Conservation (phyloP, 2,888 invertebrate genomes). For the Trichacis sp. region DNA sequence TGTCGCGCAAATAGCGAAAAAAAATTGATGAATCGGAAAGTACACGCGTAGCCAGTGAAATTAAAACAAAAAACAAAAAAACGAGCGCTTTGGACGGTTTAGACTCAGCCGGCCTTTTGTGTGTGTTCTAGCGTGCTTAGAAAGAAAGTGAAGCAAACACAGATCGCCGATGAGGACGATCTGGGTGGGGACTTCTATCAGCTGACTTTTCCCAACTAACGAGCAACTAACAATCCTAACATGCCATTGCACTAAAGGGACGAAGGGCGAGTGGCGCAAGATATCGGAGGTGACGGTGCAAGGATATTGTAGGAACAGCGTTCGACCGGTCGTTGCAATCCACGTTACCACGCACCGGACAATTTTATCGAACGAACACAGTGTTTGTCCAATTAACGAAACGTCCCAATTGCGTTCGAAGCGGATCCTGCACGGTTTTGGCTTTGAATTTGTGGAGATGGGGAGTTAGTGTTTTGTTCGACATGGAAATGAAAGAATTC, state of each 20-base stretch:
- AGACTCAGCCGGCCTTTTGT: conserved; percentile 59
- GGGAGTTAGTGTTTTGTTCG: too few species aligned
- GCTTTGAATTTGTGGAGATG: too few species aligned
- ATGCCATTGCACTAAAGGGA: conserved; percentile 2
- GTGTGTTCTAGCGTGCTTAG: conserved; percentile 67
- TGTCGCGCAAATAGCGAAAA: conserved; percentile 10
- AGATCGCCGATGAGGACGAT: conserved; percentile 64
- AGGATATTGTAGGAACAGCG: neutral
- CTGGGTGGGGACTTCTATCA: conserved; percentile 67
- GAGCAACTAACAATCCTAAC: conserved; percentile 51
- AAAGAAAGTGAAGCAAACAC: conserved; percentile 66
- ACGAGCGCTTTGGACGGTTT: too few species aligned
- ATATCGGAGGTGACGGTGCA: neutral
- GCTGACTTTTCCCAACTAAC: conserved; percentile 67
- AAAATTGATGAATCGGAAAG: too few species aligned
- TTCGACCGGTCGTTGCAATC: neutral
- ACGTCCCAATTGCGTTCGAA: too few species aligned
- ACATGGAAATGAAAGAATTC: too few species aligned
- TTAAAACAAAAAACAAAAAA: too few species aligned
- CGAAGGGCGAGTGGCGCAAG: conserved; percentile 10
- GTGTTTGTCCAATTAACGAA: too few species aligned
- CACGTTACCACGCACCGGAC: too few species aligned
- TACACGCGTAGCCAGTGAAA: neutral
- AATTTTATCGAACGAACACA: too few species aligned
- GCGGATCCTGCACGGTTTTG: too few species aligned